phyloP scores from a whole-genome alignment of 53 echinoderm and acorn worm genomes.

The Stichopus horrens region DNA sequence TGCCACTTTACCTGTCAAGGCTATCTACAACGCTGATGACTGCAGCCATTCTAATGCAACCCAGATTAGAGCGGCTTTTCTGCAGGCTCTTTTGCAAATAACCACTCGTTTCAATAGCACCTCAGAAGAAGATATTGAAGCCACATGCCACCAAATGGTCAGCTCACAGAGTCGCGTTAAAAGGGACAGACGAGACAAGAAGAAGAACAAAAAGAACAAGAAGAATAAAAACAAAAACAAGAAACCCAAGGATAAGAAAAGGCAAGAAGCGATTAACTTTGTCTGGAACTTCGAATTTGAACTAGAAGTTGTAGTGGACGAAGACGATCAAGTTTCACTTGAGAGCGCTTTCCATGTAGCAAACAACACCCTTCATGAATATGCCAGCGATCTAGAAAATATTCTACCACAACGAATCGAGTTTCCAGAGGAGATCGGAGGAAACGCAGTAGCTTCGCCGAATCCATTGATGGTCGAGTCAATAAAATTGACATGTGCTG shows the following conservation, averaged over 20 bases:
- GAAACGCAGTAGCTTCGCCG: not conserved
- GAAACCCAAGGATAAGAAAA: too few species aligned
- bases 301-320: slow-evolving; percentile 3
- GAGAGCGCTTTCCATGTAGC: slow-evolving; percentile 7
- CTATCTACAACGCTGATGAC: not conserved
- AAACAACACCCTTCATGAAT: slow-evolving; percentile 15
- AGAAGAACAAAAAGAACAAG: not conserved
- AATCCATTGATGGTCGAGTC: not conserved
- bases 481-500: not conserved
- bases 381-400: not conserved
- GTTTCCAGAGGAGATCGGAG: slow-evolving; percentile 31
- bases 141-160: slow-evolving; percentile 51
- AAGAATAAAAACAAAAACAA: too few species aligned
- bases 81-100: not conserved
- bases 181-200: not conserved
- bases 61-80: slow-evolving; percentile 1
- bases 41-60: not conserved
- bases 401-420: not conserved
- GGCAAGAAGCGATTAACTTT: not conserved
- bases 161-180: not conserved
- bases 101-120: slow-evolving; percentile 40
- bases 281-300: not conserved
- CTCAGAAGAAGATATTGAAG: slow-evolving; percentile 58
- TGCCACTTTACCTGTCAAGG: not conserved
- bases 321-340: not conserved